These are phyloP conservation scores for Mesoclemmys tuberculata DNA, from an alignment of 2,113 vertebrate species.

Conservation along the genomic window DNA sequence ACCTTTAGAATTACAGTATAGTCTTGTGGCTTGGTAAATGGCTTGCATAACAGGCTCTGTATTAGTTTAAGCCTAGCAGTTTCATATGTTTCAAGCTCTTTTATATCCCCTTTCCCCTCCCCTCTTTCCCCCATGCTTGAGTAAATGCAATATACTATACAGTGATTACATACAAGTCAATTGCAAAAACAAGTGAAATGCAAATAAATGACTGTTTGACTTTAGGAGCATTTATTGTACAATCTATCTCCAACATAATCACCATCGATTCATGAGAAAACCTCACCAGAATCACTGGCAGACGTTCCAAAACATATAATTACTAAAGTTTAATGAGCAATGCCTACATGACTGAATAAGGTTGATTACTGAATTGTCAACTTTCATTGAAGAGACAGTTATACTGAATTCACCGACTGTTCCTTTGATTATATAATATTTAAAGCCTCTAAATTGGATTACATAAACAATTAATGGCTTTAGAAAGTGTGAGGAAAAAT, in stretches of 20 bases:
- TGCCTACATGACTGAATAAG: constrained; percentile 15
- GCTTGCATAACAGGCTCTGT: background rate
- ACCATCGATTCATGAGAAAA: constrained; percentile 18
- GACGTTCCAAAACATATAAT: constrained; percentile 18
- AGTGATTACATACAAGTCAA: background rate
- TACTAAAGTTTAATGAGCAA: constrained; percentile 43
- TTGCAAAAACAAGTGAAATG: constrained; percentile 32
- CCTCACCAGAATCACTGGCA: constrained; percentile 34
- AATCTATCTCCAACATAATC: constrained; percentile 24
- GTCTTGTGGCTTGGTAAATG: background rate
- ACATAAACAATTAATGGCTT: constrained; percentile 10
- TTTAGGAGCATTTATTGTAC: constrained; percentile 9
- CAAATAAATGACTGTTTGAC: constrained; percentile 32
- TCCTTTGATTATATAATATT: constrained; percentile 23
- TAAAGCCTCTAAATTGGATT: constrained; percentile 3
- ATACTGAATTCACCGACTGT: constrained; percentile 14
- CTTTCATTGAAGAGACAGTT: background rate
- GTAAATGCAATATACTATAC: background rate
- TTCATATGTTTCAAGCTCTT: background rate
- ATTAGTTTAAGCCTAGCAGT: background rate
- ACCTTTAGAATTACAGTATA: background rate
- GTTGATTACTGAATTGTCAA: constrained; percentile 3
- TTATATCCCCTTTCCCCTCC: background rate
- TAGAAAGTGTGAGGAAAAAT: constrained; percentile 16
- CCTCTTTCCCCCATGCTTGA: background rate